Evolutionary conservation across 1,140 invertebrate species (phyloP).

Genomic region (Araneus ventricosus): DNA sequence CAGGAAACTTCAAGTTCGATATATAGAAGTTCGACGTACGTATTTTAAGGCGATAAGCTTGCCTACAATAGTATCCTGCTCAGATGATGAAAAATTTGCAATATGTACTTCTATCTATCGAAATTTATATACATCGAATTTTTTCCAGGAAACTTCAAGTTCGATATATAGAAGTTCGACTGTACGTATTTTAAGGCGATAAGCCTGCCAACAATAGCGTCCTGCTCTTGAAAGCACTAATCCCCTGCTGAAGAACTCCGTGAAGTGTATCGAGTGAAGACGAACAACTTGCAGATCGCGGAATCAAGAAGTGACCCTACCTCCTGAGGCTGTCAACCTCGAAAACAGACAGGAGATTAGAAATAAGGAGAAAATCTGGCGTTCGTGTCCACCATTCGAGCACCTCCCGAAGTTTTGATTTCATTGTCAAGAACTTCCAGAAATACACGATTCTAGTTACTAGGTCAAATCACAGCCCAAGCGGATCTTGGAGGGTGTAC

Average conservation of each 20-base stretch:
- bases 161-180: too few species aligned
- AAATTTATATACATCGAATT: too few species aligned
- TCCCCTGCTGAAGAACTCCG: neutral
- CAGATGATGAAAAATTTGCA: too few species aligned
- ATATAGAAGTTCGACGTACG: too few species aligned
- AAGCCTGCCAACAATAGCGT: neutral
- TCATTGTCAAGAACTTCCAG: neutral
- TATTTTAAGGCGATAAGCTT: too few species aligned
- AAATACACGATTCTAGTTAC: neutral
- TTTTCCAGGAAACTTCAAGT: too few species aligned
- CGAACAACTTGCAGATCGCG: neutral
- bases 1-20: too few species aligned
- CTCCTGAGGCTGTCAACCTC: conserved; percentile 26
- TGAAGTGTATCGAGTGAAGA: neutral
- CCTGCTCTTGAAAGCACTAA: neutral
- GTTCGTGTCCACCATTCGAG: neutral
- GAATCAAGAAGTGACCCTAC: neutral
- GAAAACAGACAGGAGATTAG: neutral
- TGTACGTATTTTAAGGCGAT: neutral
- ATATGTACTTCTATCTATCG: too few species aligned
- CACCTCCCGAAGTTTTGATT: neutral
- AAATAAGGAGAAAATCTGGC: neutral
- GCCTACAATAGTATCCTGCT: too few species aligned
- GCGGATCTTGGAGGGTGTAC: neutral
- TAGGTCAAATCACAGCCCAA: neutral